Evolutionary conservation across 2,797 vertebrate genomes (phyloP), one percentile per base, ranked within the genome.

Genomic region (Masticophis lateralis): DNA sequence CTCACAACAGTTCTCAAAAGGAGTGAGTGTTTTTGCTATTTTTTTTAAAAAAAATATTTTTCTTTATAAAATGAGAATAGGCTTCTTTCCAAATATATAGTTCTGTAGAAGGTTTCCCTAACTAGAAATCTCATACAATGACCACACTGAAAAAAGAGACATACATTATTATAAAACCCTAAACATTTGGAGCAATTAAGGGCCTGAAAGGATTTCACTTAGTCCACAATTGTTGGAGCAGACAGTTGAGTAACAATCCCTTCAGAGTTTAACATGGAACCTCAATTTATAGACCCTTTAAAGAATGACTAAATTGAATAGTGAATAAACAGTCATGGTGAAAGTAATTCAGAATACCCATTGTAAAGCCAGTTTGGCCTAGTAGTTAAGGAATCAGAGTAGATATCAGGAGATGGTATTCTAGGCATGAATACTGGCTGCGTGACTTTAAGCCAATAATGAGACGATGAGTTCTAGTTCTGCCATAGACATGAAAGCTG

Each of bases 21-120:
- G 92, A 93, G 97, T 98, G 89, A 97, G 97, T 95, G 57, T 56
- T 4, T 88, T 88, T 63, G 2, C 32, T 16, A 0, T 25, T 74
- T n/a, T 10, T 13, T 18, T 32, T 7, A 4, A 32, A 66, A 27
- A 27, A 66, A 74, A 43, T 14, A 12, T 7, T 11, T n/a, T n/a
- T 11, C 0, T 56, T 32, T 2, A 22, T 1, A 55, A 60, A 79
- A 32, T 8, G 10, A 14, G 37, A n/a, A 43, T 11, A n/a, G 27
- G 16, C 27, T 20, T 89, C 8, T 57, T 93, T 87, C 60, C 9
- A 16, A 69, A 47, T 20, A 16, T 16, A 11, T 12, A 18, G 4
- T 8, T 25, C 32, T 20, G 12, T 47, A 47, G 32, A 87, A 90
- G 32, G 9, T 59, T 13, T 53, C 51, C 6, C 28, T 86, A 61